Percentiles rank a stretch among this genome's conserved stretches.
These are phyloP conservation scores for Premnoplex brunnescens DNA, from an alignment of 2,797 vertebrate species.

Conservation along the genomic window DNA sequence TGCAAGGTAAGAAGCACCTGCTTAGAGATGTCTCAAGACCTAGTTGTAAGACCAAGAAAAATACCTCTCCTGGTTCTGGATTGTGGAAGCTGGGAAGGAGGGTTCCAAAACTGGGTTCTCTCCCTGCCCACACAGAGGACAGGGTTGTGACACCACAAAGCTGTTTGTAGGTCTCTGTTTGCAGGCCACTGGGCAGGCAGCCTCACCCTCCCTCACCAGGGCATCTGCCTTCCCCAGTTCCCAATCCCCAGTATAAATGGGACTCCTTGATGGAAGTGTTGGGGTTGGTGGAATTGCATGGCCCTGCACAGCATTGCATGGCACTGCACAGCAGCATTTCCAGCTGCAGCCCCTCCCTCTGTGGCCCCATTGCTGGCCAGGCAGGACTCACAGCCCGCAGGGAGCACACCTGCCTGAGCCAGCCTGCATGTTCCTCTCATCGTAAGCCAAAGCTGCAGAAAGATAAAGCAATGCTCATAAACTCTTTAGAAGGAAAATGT, in stretches of 20 bases:
- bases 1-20: not conserved
- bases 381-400: accelerated
- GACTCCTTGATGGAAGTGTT: not conserved
- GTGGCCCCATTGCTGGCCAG: accelerated
- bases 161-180: slow-evolving; percentile 8
- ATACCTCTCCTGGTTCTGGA: not conserved
- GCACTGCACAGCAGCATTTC: not conserved
- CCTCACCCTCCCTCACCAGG: not conserved
- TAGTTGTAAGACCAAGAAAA: slow-evolving; percentile 53
- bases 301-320: not conserved
- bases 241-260: not conserved
- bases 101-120: slow-evolving; percentile 23
- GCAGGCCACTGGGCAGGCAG: not conserved
- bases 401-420: not conserved
- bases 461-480: not conserved
- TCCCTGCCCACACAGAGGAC: not conserved
- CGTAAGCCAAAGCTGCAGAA: not conserved
- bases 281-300: not conserved
- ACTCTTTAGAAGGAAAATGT: not conserved
- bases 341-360: not conserved
- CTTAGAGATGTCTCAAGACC: not conserved
- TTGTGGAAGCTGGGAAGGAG: not conserved
- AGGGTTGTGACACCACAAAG: not conserved
- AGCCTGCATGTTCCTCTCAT: not conserved
- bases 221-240: not conserved